Conservation (phyloP, 2,888 invertebrate genomes). For the Ptilodon capucinus region DNA sequence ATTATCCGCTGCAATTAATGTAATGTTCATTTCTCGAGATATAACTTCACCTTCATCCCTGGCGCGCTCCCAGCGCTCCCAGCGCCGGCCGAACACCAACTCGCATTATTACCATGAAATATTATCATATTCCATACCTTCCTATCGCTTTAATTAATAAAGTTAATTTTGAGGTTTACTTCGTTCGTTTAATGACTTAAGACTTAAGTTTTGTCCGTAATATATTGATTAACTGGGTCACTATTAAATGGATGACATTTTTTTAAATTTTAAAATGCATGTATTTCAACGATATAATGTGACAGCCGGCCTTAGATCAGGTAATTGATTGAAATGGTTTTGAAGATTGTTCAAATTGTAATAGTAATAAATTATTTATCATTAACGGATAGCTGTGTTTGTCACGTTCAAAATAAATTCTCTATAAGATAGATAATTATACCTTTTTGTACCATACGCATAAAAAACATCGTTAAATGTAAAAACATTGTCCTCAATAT, state of each 20-base stretch:
- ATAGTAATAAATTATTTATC: too few species aligned
- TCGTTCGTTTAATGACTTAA: neutral
- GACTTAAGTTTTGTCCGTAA: neutral
- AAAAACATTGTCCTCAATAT: neutral
- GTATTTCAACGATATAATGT: too few species aligned
- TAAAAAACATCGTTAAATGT: neutral
- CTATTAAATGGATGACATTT: too few species aligned
- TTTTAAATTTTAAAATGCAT: too few species aligned
- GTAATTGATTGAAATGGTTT: too few species aligned
- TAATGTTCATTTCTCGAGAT: slow-evolving; percentile 16
- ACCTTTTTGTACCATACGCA: neutral
- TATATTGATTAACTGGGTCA: slow-evolving; percentile 4
- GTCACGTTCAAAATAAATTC: neutral
- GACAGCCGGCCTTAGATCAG: too few species aligned
- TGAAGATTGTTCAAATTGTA: too few species aligned
- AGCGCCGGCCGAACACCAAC: slow-evolving; percentile 30
- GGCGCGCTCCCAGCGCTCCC: slow-evolving; percentile 35
- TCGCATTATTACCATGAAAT: slow-evolving; percentile 35
- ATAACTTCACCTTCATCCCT: slow-evolving; percentile 25
- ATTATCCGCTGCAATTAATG: slow-evolving; percentile 23
- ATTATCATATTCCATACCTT: slow-evolving; percentile 18
- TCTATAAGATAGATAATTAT: neutral
- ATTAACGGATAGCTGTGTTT: neutral
- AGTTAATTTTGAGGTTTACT: neutral
- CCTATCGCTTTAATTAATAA: slow-evolving; percentile 8